Evolutionary conservation across 1,140 invertebrate genomes (phyloP).

Genomic region (Drosophila asahinai): DNA sequence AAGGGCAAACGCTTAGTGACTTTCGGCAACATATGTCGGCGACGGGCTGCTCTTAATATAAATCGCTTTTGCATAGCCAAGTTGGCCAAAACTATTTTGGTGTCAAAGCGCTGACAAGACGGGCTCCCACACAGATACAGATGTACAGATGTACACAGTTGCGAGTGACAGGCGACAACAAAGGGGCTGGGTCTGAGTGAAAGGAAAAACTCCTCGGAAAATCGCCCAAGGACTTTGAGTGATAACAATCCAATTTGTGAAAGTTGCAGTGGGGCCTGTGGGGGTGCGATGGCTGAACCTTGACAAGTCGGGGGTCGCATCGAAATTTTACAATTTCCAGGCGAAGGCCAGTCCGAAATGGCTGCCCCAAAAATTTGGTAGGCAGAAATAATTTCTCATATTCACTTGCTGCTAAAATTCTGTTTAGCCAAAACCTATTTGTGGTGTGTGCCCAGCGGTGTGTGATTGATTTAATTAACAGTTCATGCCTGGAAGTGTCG

Average conservation of each 20-base stretch:
- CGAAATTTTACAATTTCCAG: conserved; percentile 23
- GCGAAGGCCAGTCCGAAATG: conserved; percentile 28
- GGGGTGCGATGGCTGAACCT: not conserved
- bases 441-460: conserved; percentile 30
- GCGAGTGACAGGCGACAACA: conserved; percentile 69
- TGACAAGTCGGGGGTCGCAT: not conserved
- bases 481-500: conserved; percentile 58
- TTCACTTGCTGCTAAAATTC: conserved; percentile 31
- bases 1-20: not conserved
- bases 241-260: conserved; percentile 70
- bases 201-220: conserved; percentile 27
- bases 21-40: conserved; percentile 27
- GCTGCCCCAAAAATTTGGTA: conserved; percentile 3
- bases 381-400: conserved; percentile 29
- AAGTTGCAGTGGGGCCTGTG: conserved; percentile 24
- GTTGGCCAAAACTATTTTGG: conserved; percentile 66
- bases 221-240: conserved; percentile 46
- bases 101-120: conserved; percentile 53
- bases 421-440: conserved; percentile 27
- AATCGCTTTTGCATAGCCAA: conserved; percentile 57
- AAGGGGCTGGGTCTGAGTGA: conserved; percentile 59
- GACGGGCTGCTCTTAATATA: conserved; percentile 48
- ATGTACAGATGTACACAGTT: conserved; percentile 45
- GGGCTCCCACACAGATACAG: conserved; percentile 3
- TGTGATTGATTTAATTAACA: conserved; percentile 74